Evolutionary conservation across 2,113 vertebrate genomes (phyloP).

Genomic region (Andinoacara biseriatus): DNA sequence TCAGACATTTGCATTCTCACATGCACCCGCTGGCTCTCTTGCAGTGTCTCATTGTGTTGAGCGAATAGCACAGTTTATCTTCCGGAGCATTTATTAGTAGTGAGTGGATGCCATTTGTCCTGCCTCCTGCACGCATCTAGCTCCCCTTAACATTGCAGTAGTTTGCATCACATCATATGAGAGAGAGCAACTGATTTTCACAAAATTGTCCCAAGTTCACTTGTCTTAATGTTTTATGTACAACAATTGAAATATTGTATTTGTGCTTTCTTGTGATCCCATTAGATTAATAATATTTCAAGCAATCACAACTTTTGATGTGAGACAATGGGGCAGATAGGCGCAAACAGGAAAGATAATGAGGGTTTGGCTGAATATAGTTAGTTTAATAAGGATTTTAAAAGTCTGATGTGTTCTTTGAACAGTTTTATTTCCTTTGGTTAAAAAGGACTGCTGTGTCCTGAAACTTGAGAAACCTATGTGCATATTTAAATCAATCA

Average conservation of each 20-base stretch:
- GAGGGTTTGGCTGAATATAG: constrained; percentile 14
- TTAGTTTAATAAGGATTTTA: constrained; percentile 45
- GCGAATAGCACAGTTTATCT: not conserved
- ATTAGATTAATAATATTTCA: constrained; percentile 9
- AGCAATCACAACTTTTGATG: constrained; percentile 9
- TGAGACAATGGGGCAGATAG: constrained; percentile 3
- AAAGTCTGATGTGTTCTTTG: constrained; percentile 49
- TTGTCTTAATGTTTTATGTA: not conserved
- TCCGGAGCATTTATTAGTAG: not conserved
- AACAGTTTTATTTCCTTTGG: constrained; percentile 45
- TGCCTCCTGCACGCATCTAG: not conserved
- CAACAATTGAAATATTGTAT: not conserved
- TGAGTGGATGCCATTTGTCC: not conserved
- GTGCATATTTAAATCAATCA: constrained; percentile 76
- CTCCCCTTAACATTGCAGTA: not conserved
- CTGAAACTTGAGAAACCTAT: constrained; percentile 59
- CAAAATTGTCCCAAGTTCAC: not conserved
- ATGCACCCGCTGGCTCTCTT: accelerated
- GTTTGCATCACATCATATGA: not conserved
- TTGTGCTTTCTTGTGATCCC: not conserved
- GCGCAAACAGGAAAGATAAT: constrained; percentile 25
- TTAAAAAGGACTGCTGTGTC: constrained; percentile 54
- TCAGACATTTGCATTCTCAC: not conserved
- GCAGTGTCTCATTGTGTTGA: not conserved
- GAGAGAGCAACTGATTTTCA: not conserved